A percentile compares a stretch with the other conserved stretches of the same genome.
These are phyloP conservation scores for Caiman crocodilus DNA, from an alignment of 2,797 vertebrate species.

Conservation along the genomic window DNA sequence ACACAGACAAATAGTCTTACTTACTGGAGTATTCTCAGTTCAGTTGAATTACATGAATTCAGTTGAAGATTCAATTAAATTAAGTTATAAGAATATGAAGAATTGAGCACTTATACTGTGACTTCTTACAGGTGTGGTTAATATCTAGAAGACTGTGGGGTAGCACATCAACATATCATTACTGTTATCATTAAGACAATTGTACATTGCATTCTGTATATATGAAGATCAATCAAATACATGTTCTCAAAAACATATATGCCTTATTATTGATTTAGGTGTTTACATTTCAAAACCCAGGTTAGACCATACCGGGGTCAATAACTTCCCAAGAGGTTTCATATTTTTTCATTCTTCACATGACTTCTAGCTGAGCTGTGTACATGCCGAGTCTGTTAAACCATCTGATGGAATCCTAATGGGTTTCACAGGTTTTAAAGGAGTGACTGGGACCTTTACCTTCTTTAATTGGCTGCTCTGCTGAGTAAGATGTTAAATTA, in stretches of 20 bases:
- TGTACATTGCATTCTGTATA: background rate
- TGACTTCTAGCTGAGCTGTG: background rate
- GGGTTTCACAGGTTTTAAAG: background rate
- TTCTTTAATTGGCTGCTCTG: background rate
- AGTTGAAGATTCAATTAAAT: background rate
- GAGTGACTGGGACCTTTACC: background rate
- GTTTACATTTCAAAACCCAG: background rate
- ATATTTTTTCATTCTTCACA: background rate
- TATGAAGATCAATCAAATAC: background rate
- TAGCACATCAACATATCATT: background rate
- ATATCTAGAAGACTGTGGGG: background rate
- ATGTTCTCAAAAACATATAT: background rate
- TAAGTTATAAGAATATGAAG: background rate
- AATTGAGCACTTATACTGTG: too few relatives aligned
- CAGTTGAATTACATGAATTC: conserved; percentile 28
- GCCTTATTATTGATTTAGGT: background rate
- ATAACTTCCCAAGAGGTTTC: background rate
- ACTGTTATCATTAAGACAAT: background rate
- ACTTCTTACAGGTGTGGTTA: too few relatives aligned
- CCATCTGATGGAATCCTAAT: background rate
- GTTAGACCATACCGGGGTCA: background rate
- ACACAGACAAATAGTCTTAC: background rate
- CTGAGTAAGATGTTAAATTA: background rate
- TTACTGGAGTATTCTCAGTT: background rate
- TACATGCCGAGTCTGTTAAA: background rate